Percentiles rank a stretch among this genome's conserved stretches.
Evolutionary conservation across 1,140 invertebrate species (phyloP).

Genomic region (Aporrectodea caliginosa): DNA sequence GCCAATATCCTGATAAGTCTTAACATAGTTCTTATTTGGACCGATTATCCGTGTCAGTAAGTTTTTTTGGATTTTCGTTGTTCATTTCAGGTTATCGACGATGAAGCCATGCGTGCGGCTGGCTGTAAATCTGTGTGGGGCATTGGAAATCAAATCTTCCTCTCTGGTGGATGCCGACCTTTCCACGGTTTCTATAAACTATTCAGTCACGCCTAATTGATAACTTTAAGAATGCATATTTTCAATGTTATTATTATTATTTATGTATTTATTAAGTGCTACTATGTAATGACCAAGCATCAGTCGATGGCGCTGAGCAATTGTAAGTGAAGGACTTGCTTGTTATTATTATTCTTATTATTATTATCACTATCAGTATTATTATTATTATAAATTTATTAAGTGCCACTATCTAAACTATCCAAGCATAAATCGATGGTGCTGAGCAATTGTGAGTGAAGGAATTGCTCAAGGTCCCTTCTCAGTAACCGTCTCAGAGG

Average conservation of each 20-base stretch:
- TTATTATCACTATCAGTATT: neutral
- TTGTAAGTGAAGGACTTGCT: neutral
- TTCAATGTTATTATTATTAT: neutral
- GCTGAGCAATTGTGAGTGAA: no score
- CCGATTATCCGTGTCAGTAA: no score
- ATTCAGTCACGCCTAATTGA: neutral
- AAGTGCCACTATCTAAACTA: no score
- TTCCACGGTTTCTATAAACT: neutral
- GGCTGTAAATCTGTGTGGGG: conserved; percentile 46
- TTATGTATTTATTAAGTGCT: no score
- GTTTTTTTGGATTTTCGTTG: no score
- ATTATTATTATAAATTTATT: no score
- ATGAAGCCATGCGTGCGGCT: conserved; percentile 24
- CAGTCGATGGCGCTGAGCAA: neutral
- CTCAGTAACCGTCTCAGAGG: no score
- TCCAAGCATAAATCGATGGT: no score
- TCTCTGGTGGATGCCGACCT: conserved; percentile 38
- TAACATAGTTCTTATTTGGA: no score
- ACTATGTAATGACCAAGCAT: no score
- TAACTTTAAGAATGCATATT: neutral
- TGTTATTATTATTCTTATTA: neutral
- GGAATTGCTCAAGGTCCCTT: no score
- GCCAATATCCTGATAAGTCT: no score
- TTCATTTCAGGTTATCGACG: conserved; percentile 41
- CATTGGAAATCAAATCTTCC: conserved; percentile 47